A percentile compares a stretch with the other conserved stretches of the same genome.
Conservation (phyloP, 2,888 invertebrate species). For the Athalia rosae region DNA sequence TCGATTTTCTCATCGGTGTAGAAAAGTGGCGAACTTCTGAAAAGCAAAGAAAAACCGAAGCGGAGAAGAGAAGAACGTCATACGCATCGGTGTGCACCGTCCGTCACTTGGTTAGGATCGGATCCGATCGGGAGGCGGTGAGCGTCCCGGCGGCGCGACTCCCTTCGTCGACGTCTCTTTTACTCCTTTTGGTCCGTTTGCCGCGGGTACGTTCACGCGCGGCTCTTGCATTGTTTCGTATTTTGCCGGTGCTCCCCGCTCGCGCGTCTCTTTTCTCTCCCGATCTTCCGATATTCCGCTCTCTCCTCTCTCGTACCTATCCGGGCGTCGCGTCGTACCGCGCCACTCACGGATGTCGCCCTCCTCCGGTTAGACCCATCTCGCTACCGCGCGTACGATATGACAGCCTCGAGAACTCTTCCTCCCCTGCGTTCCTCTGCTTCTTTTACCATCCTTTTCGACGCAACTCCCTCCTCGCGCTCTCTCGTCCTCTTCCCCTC, state of each 20-base stretch:
- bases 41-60: conserved; percentile 18
- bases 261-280: conserved; percentile 21
- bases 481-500: background rate
- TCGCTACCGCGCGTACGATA: conserved; percentile 32
- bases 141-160: conserved; percentile 28
- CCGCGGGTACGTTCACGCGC: conserved; percentile 42
- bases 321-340: conserved; percentile 8
- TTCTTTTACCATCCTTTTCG: background rate
- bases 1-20: conserved; percentile 18
- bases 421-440: background rate
- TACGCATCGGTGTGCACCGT: conserved; percentile 31
- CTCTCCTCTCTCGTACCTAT: background rate
- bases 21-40: conserved; percentile 24
- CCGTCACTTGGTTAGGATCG: conserved; percentile 27
- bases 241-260: conserved; percentile 34
- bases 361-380: background rate
- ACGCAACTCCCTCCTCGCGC: background rate
- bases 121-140: background rate
- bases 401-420: conserved; percentile 11
- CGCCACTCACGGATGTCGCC: conserved; percentile 40
- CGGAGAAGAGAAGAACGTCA: no score
- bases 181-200: conserved; percentile 38
- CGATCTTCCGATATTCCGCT: conserved; percentile 15
- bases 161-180: conserved; percentile 15
- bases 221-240: conserved; percentile 39